phyloP scores from a whole-genome alignment of 2,113 vertebrate genomes.

The Heliornis fulica region DNA sequence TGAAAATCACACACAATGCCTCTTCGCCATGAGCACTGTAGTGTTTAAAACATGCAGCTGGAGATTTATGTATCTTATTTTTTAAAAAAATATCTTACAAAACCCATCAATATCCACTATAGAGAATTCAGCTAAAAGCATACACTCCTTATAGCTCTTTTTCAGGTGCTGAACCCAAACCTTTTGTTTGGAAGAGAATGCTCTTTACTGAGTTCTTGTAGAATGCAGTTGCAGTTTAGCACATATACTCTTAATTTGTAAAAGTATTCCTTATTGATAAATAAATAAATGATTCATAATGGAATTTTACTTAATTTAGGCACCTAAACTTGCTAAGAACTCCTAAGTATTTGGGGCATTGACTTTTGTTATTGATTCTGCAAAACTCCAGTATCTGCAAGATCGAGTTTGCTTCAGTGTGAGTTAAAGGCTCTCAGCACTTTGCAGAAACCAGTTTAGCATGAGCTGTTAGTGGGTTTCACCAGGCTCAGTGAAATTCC shows the following conservation, averaged over 20 bases:
- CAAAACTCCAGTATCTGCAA: background rate
- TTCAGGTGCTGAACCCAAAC: background rate
- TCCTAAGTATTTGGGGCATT: background rate
- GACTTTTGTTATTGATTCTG: background rate
- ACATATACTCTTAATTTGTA: background rate
- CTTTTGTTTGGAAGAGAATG: background rate
- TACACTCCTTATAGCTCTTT: background rate
- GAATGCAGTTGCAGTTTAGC: background rate
- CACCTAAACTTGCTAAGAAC: background rate
- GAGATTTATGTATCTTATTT: background rate
- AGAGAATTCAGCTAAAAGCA: background rate
- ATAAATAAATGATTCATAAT: background rate
- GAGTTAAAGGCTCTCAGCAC: background rate
- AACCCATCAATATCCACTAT: background rate
- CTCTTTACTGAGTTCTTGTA: background rate
- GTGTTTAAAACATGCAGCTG: background rate
- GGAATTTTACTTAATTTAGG: background rate
- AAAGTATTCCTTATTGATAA: background rate
- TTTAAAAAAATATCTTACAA: background rate
- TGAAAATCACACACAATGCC: background rate
- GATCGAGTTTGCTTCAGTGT: background rate
- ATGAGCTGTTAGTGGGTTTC: background rate
- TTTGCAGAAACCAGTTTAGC: background rate
- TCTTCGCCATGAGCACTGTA: background rate
- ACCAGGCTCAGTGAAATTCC: background rate